Base-by-base conservation (phyloP, 2,113 vertebrate species). In the Plectropomus leopardus region DNA sequence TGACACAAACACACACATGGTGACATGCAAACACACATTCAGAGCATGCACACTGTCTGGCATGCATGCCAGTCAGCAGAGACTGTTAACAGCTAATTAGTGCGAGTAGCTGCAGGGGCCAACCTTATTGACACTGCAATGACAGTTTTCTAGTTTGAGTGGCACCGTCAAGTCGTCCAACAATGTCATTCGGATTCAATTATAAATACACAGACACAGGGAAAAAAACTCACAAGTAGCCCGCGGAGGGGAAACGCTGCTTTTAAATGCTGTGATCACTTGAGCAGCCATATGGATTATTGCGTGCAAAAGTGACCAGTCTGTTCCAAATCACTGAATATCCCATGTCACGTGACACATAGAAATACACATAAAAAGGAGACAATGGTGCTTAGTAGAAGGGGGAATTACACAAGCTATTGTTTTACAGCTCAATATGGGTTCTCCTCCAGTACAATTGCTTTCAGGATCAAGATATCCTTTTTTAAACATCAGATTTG, bases 51-150 rank as follows among this genome's bases (percentile, higher is more conserved):
- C 79, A 76, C 58, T 57, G 42, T 68, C 59, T 84, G 86, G 72
- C 81, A 58, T 16, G 4, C 40, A 23, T 55, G 80, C 57, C 63
- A 75, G 53, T 80, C 81, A 76, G 57, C 76, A 34, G 73, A 82
- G 83, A 64, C 77, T 71, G 81, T 90, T 87, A 89, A 85, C 83
- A 85, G 86, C 77, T 92, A 91, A 93, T 93, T 92, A 92, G 85
- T 57, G 59, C 54, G 24, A 2, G 59, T 85, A 86, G 86, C 91
- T 85, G 80, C 71, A 67, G 86, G 84, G 86, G 74, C 78, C 76
- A 78, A 80, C 79, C 82, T 88, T 84, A 84, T 77, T 88, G 88
- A 84, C 83, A 81, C 65, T 48, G 72, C 70, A 65, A n/a, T 86
- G 85, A 88, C 83, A 85, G 64, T 40, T 83, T 76, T 77, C 72